Conservation (phyloP, 2,888 invertebrate genomes). For the Sepioteuthis lessoniana region DNA sequence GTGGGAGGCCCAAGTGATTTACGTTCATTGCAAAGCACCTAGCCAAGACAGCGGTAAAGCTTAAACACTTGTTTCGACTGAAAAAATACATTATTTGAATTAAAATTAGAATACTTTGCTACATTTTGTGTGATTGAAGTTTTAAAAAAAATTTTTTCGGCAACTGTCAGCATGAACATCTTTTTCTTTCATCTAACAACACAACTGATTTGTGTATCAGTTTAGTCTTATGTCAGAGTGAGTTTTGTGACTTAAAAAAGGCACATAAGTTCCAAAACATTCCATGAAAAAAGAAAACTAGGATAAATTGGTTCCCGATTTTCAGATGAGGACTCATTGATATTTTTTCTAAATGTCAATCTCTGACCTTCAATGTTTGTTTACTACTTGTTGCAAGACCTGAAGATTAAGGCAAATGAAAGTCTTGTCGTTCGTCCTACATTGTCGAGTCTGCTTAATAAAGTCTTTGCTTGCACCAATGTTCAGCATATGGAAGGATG, state of each 20-base stretch:
- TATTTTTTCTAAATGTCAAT: neutral
- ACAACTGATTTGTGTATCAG: neutral
- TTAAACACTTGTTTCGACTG: neutral
- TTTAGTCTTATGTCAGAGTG: too few relatives aligned
- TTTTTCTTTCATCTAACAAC: neutral
- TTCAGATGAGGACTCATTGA: neutral
- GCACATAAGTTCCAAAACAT: too few relatives aligned
- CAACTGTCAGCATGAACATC: neutral
- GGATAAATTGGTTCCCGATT: neutral
- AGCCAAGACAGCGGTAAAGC: neutral
- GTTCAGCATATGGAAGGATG: neutral
- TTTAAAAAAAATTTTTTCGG: neutral
- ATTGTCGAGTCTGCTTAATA: neutral
- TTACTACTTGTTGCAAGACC: neutral
- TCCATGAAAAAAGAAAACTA: neutral
- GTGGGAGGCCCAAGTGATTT: neutral
- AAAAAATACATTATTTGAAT: neutral
- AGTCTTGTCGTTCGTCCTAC: neutral
- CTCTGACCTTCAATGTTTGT: neutral
- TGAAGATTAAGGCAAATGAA: neutral
- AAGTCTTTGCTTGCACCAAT: neutral
- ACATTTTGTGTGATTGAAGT: neutral
- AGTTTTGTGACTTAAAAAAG: too few relatives aligned
- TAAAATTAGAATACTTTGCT: neutral
- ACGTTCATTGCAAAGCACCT: neutral